These are phyloP conservation scores for Talpa occidentalis DNA, from an alignment of 2,113 vertebrate species.

Conservation along the genomic window DNA sequence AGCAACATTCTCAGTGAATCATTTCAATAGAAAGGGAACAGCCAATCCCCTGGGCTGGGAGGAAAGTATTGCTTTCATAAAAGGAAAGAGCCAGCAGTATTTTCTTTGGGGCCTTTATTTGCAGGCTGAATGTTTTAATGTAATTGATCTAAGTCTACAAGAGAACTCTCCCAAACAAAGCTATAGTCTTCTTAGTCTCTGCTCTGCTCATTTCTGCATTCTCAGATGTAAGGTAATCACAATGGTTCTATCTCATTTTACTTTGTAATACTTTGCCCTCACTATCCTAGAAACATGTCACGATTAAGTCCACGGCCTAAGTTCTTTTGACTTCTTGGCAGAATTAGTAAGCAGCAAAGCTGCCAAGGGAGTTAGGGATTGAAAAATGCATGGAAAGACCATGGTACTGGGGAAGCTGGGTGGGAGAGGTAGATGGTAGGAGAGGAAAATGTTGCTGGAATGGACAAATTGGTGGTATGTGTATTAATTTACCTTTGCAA, in stretches of 20 bases:
- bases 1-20: not conserved
- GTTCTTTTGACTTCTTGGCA: slow-evolving; percentile 18
- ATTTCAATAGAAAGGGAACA: slow-evolving; percentile 52
- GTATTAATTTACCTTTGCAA: not conserved
- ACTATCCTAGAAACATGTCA: not conserved
- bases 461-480: not conserved
- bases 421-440: not conserved
- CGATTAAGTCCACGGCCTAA: not conserved
- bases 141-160: slow-evolving; percentile 66
- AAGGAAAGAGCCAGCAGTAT: slow-evolving; percentile 48
- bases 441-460: not conserved
- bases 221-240: slow-evolving; percentile 62
- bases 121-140: slow-evolving; percentile 61
- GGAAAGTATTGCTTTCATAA: slow-evolving; percentile 67
- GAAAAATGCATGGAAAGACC: not conserved
- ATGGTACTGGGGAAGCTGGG: not conserved
- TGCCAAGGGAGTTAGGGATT: not conserved
- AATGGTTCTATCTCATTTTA: slow-evolving; percentile 68
- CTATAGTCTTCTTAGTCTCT: slow-evolving; percentile 49
- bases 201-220: slow-evolving; percentile 30
- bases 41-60: slow-evolving; percentile 34
- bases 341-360: not conserved
- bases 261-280: slow-evolving; percentile 61
- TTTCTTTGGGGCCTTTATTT: slow-evolving; percentile 73
- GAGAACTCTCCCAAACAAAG: slow-evolving; percentile 63